phyloP scores from a whole-genome alignment of 2,888 invertebrate genomes.

The Megastigmus dorsalis region DNA sequence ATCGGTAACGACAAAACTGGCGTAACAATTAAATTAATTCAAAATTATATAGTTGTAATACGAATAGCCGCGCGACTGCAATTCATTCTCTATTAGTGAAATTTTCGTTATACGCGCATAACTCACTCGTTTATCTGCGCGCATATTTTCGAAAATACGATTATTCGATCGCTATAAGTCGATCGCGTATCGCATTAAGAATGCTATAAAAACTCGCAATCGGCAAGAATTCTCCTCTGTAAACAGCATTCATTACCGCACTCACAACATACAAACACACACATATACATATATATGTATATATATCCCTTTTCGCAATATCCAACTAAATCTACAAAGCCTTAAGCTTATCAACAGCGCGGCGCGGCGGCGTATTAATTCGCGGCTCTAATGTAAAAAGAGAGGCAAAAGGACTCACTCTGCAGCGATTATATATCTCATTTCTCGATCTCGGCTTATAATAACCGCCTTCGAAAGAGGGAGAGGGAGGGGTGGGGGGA shows the following conservation, averaged over 20 bases:
- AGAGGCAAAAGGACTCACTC: background rate
- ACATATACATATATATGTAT: background rate
- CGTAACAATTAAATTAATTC: too few species aligned
- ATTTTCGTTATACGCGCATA: too few species aligned
- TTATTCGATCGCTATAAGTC: too few species aligned
- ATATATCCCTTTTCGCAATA: constrained; percentile 30
- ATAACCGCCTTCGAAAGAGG: background rate
- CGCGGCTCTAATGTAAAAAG: background rate
- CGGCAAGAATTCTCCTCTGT: constrained; percentile 16
- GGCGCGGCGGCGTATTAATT: constrained; percentile 24
- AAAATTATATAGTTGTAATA: too few species aligned
- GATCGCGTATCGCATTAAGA: too few species aligned
- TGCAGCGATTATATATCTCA: constrained; percentile 5
- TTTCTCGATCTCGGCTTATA: background rate
- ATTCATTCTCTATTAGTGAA: too few species aligned
- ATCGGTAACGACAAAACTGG: too few species aligned
- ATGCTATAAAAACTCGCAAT: too few species aligned
- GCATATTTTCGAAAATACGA: too few species aligned
- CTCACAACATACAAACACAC: background rate
- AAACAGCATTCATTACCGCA: constrained; percentile 6
- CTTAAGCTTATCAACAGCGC: constrained; percentile 5
- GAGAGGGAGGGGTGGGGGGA: background rate
- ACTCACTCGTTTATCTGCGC: too few species aligned
- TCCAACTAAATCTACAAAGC: background rate
- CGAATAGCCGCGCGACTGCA: too few species aligned